Evolutionary conservation across 1,140 invertebrate genomes (phyloP), one percentile per base, ranked within the genome.

Genomic region (Atta texana): DNA sequence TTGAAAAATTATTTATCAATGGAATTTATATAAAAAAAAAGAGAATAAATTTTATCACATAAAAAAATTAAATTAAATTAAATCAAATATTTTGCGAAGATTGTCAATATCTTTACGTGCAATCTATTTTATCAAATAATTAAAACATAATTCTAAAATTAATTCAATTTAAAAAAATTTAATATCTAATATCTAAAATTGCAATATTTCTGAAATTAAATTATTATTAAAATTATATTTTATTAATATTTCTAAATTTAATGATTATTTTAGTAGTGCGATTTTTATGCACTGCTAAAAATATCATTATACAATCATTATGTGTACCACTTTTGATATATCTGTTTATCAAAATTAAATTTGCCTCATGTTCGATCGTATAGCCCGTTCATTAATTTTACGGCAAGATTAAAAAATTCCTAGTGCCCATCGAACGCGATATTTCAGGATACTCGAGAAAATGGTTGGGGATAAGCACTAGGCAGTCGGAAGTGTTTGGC

Each of bases 401-500:
- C 55, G 14, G 4, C 8, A 39, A 75, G 24, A 84, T 84, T 84
- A 84, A 84, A 24, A 84, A 84, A 61, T 55, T 74, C 21, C 34
- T 55, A 49, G 55, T 18, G 68, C 53, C 24, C 69, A 59, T 82
- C 55, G 55, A 82, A 53, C 53, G 39, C 12, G 55, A 44, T 63
- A 84, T 75, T 61, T 49, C 55, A 24, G 6, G n/a, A 49, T 63
- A 21, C 39, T 75, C 39, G 80, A 61, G 80, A 18, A 49, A 59
- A 61, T 39, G 18, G 34, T 74, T 74, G 53, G 24, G 3, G 39
- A 7, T 74, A 74, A 80, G 86, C 64, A 81, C 12, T 74, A 74
- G 86, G 86, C 64, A 81, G 75, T 88, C 57, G 21, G 88, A 75
- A 90, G 72, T 82, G 87, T 81, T 90, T 85, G 89, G 71, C 77